phyloP scores from a whole-genome alignment of 64 coral and sea anemone genomes.

The Stichodactyla mertensii region DNA sequence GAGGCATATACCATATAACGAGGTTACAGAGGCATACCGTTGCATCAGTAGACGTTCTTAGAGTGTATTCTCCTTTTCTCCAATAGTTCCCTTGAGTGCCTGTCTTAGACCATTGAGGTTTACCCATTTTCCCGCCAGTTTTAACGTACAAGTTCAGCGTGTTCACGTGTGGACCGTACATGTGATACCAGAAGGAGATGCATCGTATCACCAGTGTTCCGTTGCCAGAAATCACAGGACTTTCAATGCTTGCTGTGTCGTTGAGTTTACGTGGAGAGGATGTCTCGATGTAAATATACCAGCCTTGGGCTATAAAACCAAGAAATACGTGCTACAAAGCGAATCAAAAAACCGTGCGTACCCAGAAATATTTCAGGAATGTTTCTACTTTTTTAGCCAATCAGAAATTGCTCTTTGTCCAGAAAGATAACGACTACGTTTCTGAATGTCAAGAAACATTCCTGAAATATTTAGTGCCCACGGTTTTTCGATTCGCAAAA shows the following conservation, averaged over 20 bases:
- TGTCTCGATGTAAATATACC: conserved; percentile 81
- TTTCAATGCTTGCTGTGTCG: conserved; percentile 79
- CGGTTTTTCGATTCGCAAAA: too few species aligned
- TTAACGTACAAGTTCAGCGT: conserved; percentile 64
- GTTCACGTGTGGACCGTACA: conserved; percentile 96
- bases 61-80: conserved; percentile 75
- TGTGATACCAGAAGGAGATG: conserved; percentile 95
- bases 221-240: conserved; percentile 56
- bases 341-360: neutral
- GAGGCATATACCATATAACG: too few species aligned
- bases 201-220: conserved; percentile 54
- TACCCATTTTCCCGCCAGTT: conserved; percentile 36
- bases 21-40: neutral
- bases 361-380: too few species aligned
- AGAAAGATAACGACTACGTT: too few species aligned
- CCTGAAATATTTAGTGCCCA: too few species aligned
- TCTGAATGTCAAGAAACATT: too few species aligned
- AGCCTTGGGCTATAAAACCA: conserved; percentile 59
- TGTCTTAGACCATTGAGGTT: conserved; percentile 62
- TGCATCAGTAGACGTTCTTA: conserved; percentile 22
- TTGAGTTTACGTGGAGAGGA: conserved; percentile 69
- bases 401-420: too few species aligned
- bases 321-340: neutral
- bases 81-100: conserved; percentile 85
- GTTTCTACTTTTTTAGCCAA: too few species aligned